A percentile compares a stretch with the other conserved stretches of the same genome.
phyloP scores from a whole-genome alignment of 2,113 vertebrate species.

The Gobio gobio region DNA sequence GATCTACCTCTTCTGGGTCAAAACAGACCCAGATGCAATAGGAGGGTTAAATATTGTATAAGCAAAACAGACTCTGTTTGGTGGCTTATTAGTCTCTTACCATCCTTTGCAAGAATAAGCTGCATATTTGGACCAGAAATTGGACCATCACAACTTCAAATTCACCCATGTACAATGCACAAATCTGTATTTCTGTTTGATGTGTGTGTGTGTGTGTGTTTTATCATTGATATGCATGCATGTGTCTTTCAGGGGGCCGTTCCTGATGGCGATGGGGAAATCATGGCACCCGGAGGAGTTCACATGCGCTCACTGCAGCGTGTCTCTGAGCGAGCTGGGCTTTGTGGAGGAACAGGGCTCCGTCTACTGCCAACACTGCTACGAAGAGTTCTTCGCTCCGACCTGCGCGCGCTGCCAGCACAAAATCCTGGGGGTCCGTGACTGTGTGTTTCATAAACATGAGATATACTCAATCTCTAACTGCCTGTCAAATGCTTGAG shows the following conservation, averaged over 20 bases:
- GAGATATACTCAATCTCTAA: background rate
- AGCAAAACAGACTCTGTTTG: too few species aligned
- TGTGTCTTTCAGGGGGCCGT: conserved; percentile 85
- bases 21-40: too few species aligned
- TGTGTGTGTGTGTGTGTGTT: background rate
- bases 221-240: too few species aligned
- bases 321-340: conserved; percentile 87
- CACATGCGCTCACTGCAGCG: conserved; percentile 90
- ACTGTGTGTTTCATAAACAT: background rate
- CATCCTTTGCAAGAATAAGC: background rate
- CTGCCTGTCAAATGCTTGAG: background rate
- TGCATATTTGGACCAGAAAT: background rate
- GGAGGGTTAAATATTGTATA: too few species aligned
- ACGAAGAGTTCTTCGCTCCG: conserved; percentile 94
- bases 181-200: background rate
- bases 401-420: conserved; percentile 87
- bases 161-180: background rate
- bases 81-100: background rate
- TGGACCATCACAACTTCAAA: background rate
- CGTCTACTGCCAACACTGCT: conserved; percentile 90
- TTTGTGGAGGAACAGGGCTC: conserved; percentile 94
- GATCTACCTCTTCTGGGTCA: too few species aligned
- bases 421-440: conserved; percentile 94
- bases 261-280: conserved; percentile 94
- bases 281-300: conserved; percentile 99